phyloP scores from a whole-genome alignment of 2,888 invertebrate species.

The Drosophila nr. perissopoda region DNA sequence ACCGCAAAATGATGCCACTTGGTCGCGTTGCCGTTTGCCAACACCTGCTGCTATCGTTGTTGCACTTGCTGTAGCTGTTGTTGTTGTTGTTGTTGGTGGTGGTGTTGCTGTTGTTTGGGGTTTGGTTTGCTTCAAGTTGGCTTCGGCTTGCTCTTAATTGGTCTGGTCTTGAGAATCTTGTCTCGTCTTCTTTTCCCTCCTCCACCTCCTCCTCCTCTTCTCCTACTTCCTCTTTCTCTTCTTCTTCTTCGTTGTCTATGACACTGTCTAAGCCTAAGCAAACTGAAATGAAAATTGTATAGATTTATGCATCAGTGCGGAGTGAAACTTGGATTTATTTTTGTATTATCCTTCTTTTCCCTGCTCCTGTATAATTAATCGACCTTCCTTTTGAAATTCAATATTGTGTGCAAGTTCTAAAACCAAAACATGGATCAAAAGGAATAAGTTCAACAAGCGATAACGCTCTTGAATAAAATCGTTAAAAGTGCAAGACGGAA shows the following conservation, averaged over 20 bases:
- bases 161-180: conserved; percentile 35
- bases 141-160: conserved; percentile 33
- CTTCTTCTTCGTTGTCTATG: background rate
- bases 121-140: conserved; percentile 4
- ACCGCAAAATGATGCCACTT: conserved; percentile 76
- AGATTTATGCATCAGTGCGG: background rate
- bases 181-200: conserved; percentile 7
- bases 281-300: conserved; percentile 16
- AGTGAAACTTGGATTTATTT: background rate
- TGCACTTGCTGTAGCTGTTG: background rate
- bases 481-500: background rate
- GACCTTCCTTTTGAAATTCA: background rate
- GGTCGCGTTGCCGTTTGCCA: conserved; percentile 47
- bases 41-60: conserved; percentile 44
- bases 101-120: conserved; percentile 1
- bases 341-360: background rate
- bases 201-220: background rate
- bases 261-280: conserved; percentile 15
- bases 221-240: background rate
- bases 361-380: background rate
- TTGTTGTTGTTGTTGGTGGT: conserved; percentile 2
- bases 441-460: background rate
- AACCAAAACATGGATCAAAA: background rate
- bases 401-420: background rate
- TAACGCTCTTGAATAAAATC: background rate